phyloP scores from a whole-genome alignment of 2,888 invertebrate genomes.

The Trichogramma evanescens region DNA sequence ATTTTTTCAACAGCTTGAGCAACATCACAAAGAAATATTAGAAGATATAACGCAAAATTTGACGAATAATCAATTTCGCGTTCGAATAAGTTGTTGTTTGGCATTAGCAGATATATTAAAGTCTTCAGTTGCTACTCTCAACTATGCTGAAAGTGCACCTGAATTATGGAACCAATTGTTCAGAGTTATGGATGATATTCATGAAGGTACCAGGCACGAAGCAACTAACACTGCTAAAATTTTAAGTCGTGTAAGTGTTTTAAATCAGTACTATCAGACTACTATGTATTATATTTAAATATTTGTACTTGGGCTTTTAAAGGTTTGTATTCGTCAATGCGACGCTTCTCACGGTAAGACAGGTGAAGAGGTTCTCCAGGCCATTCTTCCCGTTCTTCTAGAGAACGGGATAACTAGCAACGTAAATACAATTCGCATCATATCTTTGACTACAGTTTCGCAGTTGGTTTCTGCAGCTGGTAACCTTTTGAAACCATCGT shows the following conservation, averaged over 20 bases:
- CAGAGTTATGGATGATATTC: conserved; percentile 90
- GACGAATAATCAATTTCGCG: conserved; percentile 79
- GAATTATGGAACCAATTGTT: conserved; percentile 77
- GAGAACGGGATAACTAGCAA: conserved; percentile 72
- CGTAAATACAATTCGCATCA: conserved; percentile 69
- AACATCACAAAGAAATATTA: conserved; percentile 73
- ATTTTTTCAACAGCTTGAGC: conserved; percentile 58
- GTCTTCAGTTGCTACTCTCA: conserved; percentile 36
- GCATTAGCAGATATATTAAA: conserved; percentile 76
- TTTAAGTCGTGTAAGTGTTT: conserved; percentile 61
- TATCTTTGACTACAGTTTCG: conserved; percentile 79
- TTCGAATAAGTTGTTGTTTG: conserved; percentile 83
- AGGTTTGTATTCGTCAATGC: conserved; percentile 67
- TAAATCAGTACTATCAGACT: conserved; percentile 1
- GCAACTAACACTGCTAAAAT: conserved; percentile 66
- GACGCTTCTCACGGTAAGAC: conserved; percentile 66
- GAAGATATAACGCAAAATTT: conserved; percentile 74
- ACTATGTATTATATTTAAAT: background rate
- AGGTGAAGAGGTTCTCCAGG: conserved; percentile 64
- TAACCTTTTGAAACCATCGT: conserved; percentile 69
- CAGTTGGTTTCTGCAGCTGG: conserved; percentile 80
- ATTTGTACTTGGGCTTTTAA: conserved; percentile 4
- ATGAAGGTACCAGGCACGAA: conserved; percentile 74
- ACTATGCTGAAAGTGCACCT: conserved; percentile 44
- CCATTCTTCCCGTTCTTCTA: conserved; percentile 73